Conservation (phyloP, 2,797 vertebrate species). For the Hephaestus fuliginosus region DNA sequence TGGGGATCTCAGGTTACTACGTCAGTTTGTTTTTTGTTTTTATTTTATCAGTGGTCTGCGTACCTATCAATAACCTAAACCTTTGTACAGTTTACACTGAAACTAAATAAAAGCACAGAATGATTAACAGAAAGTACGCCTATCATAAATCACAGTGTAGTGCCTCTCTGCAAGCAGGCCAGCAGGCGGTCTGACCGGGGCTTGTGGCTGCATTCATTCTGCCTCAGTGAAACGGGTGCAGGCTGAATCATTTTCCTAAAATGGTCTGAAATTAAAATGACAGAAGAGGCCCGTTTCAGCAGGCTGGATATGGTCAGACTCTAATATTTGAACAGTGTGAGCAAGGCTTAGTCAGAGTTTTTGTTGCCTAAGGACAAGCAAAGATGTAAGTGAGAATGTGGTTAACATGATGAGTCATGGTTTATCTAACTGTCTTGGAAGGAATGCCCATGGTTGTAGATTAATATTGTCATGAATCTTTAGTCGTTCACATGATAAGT, state of each 20-base stretch:
- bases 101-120: too few relatives aligned
- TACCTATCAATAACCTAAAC: not conserved
- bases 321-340: slow-evolving; percentile 30
- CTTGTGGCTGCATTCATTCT: not conserved
- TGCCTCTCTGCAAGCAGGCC: not conserved
- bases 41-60: too few relatives aligned
- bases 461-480: not conserved
- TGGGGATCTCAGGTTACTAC: too few relatives aligned
- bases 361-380: not conserved
- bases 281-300: slow-evolving; percentile 1
- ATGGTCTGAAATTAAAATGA: slow-evolving; percentile 15
- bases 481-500: not conserved
- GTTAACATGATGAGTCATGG: slow-evolving; percentile 32
- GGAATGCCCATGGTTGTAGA: not conserved
- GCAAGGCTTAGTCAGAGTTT: slow-evolving; percentile 48
- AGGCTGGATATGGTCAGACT: not conserved
- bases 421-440: not conserved
- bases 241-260: slow-evolving; percentile 29
- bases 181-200: not conserved
- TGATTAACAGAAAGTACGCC: not conserved
- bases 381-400: not conserved
- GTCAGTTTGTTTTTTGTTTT: too few relatives aligned
- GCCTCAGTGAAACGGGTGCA: not conserved
- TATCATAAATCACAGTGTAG: not conserved
- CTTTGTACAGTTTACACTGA: not conserved